Percentiles rank a stretch among this genome's conserved stretches.
These are phyloP conservation scores for Drosophila subsilvestris DNA, from an alignment of 2,888 invertebrate genomes.

Conservation along the genomic window DNA sequence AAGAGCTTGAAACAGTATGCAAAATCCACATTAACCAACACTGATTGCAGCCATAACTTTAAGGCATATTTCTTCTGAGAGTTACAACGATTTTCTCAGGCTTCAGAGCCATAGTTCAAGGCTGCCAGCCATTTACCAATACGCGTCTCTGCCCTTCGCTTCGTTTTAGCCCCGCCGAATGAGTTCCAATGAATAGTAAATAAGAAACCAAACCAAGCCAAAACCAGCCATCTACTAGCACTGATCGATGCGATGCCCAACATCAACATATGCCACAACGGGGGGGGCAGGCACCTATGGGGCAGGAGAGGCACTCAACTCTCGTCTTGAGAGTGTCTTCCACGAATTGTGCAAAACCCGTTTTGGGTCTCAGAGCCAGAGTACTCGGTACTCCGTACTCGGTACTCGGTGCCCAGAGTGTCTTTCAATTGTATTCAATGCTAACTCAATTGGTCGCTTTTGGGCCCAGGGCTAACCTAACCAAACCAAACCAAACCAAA, in stretches of 20 bases:
- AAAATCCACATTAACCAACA: neutral
- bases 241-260: slow-evolving; percentile 30
- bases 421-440: slow-evolving; percentile 78
- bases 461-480: slow-evolving; percentile 57
- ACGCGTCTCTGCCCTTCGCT: slow-evolving; percentile 21
- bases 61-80: neutral
- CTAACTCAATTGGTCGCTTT: slow-evolving; percentile 69
- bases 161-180: neutral
- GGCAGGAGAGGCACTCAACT: slow-evolving; percentile 33
- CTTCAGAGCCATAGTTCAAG: slow-evolving; percentile 25
- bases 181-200: slow-evolving; percentile 44
- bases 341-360: slow-evolving; percentile 67
- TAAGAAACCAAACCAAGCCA: slow-evolving; percentile 23
- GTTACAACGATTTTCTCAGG: slow-evolving; percentile 32
- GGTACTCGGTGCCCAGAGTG: slow-evolving; percentile 50
- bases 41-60: neutral
- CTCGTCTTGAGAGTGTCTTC: slow-evolving; percentile 51
- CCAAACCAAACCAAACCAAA: slow-evolving; percentile 38
- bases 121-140: slow-evolving; percentile 15
- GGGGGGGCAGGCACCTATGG: slow-evolving; percentile 39
- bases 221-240: slow-evolving; percentile 11
- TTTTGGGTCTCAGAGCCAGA: slow-evolving; percentile 65
- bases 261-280: slow-evolving; percentile 38
- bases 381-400: slow-evolving; percentile 2
- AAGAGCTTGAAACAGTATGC: slow-evolving; percentile 11